phyloP scores from a whole-genome alignment of 2,797 vertebrate species.

The Chiropotes sagulatus region DNA sequence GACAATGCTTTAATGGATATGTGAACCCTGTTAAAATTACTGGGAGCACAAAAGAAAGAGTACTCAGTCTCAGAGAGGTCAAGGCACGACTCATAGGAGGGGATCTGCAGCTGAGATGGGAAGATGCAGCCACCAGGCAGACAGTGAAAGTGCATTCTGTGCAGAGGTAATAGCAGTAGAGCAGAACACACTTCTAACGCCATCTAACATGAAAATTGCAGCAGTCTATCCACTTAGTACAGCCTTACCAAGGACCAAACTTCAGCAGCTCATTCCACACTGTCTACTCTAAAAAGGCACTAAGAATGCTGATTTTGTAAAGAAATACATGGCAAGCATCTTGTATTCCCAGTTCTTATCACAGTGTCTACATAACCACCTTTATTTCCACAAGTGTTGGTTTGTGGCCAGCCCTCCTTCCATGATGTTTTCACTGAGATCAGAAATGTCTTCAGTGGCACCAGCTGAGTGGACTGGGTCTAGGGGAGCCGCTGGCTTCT shows the following conservation, averaged over 20 bases:
- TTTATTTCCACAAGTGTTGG: not conserved
- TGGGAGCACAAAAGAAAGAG: not conserved
- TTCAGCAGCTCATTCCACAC: not conserved
- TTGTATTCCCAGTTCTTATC: not conserved
- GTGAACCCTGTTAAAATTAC: not conserved
- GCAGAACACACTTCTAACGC: not conserved
- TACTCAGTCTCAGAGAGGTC: not conserved
- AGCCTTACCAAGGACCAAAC: not conserved
- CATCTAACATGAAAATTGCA: not conserved
- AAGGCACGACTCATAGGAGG: not conserved
- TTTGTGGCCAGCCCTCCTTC: not conserved
- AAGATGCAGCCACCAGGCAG: not conserved
- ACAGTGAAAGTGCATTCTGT: not conserved
- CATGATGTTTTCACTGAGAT: not conserved
- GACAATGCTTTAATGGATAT: not conserved
- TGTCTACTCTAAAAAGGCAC: not conserved
- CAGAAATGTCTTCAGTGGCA: not conserved
- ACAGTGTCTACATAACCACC: not conserved
- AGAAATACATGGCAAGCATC: not conserved
- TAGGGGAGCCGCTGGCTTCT: not conserved
- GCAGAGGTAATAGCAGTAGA: not conserved
- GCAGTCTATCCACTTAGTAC: not conserved
- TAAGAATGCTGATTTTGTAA: not conserved
- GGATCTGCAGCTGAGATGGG: not conserved
- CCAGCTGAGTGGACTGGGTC: not conserved